A percentile compares a stretch with the other conserved stretches of the same genome.
These are phyloP conservation scores for Himalopsyche tibetana DNA, from an alignment of 2,888 invertebrate species.

Conservation along the genomic window DNA sequence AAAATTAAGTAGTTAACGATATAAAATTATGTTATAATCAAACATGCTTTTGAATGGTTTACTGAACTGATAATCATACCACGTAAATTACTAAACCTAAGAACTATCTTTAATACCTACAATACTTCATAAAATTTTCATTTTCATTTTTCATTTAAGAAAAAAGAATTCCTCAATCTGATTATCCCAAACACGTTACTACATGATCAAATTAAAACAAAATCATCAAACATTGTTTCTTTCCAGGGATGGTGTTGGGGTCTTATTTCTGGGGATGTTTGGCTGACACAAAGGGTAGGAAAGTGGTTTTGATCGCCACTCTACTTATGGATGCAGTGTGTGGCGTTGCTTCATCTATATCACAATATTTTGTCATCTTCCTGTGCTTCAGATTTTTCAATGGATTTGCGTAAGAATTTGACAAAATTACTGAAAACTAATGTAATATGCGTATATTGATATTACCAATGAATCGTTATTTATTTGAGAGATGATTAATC, in stretches of 20 bases:
- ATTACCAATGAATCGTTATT: too few species aligned
- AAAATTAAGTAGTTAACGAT: too few species aligned
- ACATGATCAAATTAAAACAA: constrained; percentile 1
- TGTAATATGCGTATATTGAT: too few species aligned
- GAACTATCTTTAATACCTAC: too few species aligned
- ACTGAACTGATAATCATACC: too few species aligned
- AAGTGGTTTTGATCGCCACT: constrained; percentile 83
- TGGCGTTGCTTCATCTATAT: constrained; percentile 84
- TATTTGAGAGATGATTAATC: not conserved
- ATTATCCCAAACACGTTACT: too few species aligned
- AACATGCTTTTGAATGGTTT: too few species aligned
- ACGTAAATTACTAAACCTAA: too few species aligned
- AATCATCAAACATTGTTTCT: constrained; percentile 46
- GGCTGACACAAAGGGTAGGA: constrained; percentile 89
- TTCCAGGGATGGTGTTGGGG: constrained; percentile 86
- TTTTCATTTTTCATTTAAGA: too few species aligned
- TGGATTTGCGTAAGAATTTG: constrained; percentile 84
- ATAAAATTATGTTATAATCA: too few species aligned
- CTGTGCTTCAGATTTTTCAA: constrained; percentile 85
- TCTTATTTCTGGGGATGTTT: constrained; percentile 91
- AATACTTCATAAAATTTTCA: too few species aligned
- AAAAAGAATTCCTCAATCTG: too few species aligned
- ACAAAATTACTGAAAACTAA: not conserved
- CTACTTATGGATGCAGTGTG: constrained; percentile 84
- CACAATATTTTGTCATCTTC: constrained; percentile 84